Evolutionary conservation across 2,113 vertebrate genomes (phyloP).

Genomic region (Toxotes jaculatrix): DNA sequence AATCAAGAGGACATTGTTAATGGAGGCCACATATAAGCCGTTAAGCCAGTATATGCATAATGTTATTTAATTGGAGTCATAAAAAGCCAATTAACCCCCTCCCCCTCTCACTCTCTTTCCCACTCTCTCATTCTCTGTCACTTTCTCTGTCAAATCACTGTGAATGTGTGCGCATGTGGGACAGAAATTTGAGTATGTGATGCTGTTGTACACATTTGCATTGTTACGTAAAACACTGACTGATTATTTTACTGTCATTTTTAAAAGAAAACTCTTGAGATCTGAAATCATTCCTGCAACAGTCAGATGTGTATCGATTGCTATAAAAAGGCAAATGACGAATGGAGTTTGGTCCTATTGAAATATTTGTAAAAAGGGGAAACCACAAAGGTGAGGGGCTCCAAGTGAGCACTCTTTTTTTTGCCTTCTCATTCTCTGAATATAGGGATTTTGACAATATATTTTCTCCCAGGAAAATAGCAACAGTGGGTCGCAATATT

Average conservation of each 20-base stretch:
- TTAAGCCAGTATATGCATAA: slow-evolving; percentile 89
- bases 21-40: slow-evolving; percentile 87
- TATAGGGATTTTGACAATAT: slow-evolving; percentile 82
- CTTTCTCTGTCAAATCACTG: slow-evolving; percentile 55
- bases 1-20: slow-evolving; percentile 89
- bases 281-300: slow-evolving; percentile 27
- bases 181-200: slow-evolving; percentile 41
- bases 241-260: slow-evolving; percentile 16
- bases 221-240: slow-evolving; percentile 33
- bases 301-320: slow-evolving; percentile 33
- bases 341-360: slow-evolving; percentile 37
- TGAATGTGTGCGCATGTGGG: slow-evolving; percentile 38
- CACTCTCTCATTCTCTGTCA: slow-evolving; percentile 56
- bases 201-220: slow-evolving; percentile 13
- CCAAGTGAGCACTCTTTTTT: slow-evolving; percentile 52
- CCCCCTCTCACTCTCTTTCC: slow-evolving; percentile 48
- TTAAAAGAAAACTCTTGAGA: slow-evolving; percentile 6
- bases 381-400: slow-evolving; percentile 46
- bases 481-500: slow-evolving; percentile 86
- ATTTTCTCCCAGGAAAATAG: slow-evolving; percentile 85
- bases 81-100: slow-evolving; percentile 88
- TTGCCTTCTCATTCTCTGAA: slow-evolving; percentile 70
- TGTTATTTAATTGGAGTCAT: slow-evolving; percentile 90
- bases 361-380: slow-evolving; percentile 49
- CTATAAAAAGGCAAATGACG: slow-evolving; percentile 53